Conservation (phyloP, 1,140 invertebrate genomes). For the Dendroctonus valens region DNA sequence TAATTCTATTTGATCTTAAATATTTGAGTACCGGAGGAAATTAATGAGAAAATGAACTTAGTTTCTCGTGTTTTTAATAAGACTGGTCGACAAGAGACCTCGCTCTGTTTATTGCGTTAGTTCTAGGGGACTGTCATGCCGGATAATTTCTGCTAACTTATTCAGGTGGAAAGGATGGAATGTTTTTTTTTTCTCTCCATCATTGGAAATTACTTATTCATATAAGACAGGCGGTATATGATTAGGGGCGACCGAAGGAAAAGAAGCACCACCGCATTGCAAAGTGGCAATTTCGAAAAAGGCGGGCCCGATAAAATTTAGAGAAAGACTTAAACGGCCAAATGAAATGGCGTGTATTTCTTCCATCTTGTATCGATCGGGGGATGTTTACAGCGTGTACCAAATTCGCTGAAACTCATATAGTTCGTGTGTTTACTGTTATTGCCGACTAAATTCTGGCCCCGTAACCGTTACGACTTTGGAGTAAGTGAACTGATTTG, state of each 20-base stretch:
- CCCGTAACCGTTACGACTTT: constrained; percentile 27
- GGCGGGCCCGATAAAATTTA: neutral
- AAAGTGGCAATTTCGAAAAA: too few relatives aligned
- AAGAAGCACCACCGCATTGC: too few relatives aligned
- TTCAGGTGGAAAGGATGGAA: neutral
- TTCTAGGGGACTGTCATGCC: constrained; percentile 2
- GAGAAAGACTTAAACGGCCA: neutral
- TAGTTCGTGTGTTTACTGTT: constrained; percentile 32
- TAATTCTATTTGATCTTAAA: constrained; percentile 33
- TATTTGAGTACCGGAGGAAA: constrained; percentile 26
- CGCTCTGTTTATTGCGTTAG: constrained; percentile 3
- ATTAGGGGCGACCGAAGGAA: too few relatives aligned
- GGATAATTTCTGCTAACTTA: constrained; percentile 5
- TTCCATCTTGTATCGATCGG: constrained; percentile 12
- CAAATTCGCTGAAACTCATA: constrained; percentile 23
- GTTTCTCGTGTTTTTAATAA: constrained; percentile 27
- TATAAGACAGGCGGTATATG: too few relatives aligned
- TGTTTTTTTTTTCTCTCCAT: too few relatives aligned
- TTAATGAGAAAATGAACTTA: constrained; percentile 32
- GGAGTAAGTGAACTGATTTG: constrained; percentile 30
- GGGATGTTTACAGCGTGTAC: constrained; percentile 25
- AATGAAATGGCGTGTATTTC: neutral
- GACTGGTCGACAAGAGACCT: neutral
- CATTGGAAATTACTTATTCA: too few relatives aligned
- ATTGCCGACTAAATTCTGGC: constrained; percentile 30